Base-by-base conservation (phyloP, 2,888 invertebrate species). In the Masnerella sp. region DNA sequence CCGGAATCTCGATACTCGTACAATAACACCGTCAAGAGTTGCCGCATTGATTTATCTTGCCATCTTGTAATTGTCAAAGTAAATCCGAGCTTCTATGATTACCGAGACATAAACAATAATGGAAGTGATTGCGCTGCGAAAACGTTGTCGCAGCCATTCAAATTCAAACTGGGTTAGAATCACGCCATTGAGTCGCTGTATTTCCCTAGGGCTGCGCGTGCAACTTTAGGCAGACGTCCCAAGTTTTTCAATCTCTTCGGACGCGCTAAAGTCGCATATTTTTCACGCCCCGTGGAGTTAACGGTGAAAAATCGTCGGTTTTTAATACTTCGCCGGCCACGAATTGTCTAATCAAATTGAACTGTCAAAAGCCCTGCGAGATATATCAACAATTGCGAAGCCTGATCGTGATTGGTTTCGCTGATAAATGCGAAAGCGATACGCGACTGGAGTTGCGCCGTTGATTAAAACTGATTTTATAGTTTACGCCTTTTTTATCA, bases 191-290 rank as follows among this genome's bases (percentile, higher is more conserved):
- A 68, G 30, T 45, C 30, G 20, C 9, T 30, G 59, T 40, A 68
- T 68, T 68, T 69, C 56, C 62, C 65, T 14, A 38, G 64, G 52
- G 52, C 43, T 52, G 25, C 25, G 30, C 52, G 47, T 45, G 45
- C 49, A 65, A 59, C 64, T 65, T 58, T 58, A 43, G 42, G 62
- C 20, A 32, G 17, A 25, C 59, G 20, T 42, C 17, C 9, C 51
- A 71, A 71, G 42, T 70, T 70, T 70, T 70, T 56, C 62, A 47
- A 70, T 70, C 56, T 56, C 42, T 32, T 42, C 5, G 20, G n/a
- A n/a, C n/a, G n/a, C n/a, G n/a, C n/a, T n/a, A n/a, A n/a, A 40
- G 1, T 17, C 15, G 7, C 14, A 40, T 17, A 9, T 54, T n/a
- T n/a, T n/a, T n/a, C n/a, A n/a, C n/a, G n/a, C 12, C 12, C 12